phyloP scores from a whole-genome alignment of 2,113 vertebrate genomes.

The Triplophysa dalaica region DNA sequence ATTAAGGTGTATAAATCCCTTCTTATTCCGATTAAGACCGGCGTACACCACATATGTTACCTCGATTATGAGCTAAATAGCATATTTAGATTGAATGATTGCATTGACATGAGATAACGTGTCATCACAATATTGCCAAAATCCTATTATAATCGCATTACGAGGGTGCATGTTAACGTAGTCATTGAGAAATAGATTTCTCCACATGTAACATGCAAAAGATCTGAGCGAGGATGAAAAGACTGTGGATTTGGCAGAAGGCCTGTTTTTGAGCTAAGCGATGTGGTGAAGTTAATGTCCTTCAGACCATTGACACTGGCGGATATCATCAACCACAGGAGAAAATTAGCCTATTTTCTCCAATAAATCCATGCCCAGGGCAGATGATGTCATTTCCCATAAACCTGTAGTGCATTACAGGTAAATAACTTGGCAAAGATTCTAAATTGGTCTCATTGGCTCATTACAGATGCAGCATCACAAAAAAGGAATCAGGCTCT shows the following conservation, averaged over 20 bases:
- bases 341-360: background rate
- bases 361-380: background rate
- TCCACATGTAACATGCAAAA: too few species aligned
- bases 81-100: too few species aligned
- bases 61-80: too few species aligned
- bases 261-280: background rate
- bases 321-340: background rate
- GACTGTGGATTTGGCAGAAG: background rate
- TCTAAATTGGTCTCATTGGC: background rate
- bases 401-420: constrained; percentile 34
- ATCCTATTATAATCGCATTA: too few species aligned
- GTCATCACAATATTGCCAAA: too few species aligned
- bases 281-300: background rate
- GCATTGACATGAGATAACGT: too few species aligned
- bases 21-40: too few species aligned
- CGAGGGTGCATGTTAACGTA: too few species aligned
- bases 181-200: too few species aligned
- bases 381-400: background rate
- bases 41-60: too few species aligned
- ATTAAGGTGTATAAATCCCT: too few species aligned
- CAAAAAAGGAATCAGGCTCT: background rate
- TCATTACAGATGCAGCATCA: constrained; percentile 13
- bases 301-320: background rate
- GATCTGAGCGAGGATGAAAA: too few species aligned
- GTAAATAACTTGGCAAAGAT: constrained; percentile 14